Base-by-base conservation (phyloP, 2,888 invertebrate species). In the Latrodectus hesperus region DNA sequence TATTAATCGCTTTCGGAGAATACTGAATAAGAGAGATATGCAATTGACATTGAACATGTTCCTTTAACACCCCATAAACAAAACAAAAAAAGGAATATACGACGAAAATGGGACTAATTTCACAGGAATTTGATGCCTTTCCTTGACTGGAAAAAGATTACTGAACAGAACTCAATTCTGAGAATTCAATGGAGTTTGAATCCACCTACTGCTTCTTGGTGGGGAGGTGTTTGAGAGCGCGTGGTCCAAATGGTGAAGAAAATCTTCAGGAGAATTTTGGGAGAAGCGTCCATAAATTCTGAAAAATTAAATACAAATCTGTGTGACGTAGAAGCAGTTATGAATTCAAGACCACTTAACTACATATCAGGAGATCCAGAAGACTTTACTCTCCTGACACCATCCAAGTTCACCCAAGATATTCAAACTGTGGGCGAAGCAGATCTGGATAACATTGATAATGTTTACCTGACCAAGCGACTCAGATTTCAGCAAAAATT, bases 341-440 rank as follows among this genome's bases (percentile, higher is more conserved):
- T 92, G 11, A 92, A 92, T 89, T 90, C 91, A 1, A 89, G 92
- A 84, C 92, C 92, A n/a, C 85, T 92, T 17, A 92, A 91, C 22
- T 91, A 90, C 49, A 67, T 91, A 12, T 88, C 90, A n/a, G 90
- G 90, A 53, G 90, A 91, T 92, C 52, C 70, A 16, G 64, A 78
- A 10, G 70, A 78, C 38, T 70, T 53, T n/a, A 70, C 38, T 12
- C 78, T 9, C 9, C 70, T 78, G 12, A 78, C 70, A 9, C 55
- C 78, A 9, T 10, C 70, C 1, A 55, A 70, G 70, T 70, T 70
- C 49, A 14, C 70, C 22, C 55, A 55, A 38, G 78, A 79, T 4
- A 55, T 49, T 14, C 16, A 10, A 77, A 68, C 22, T 14, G 70
- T 38, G n/a, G 70, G 53, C 70, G 55, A 70, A 26, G 38, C 26